Base-by-base conservation (phyloP, 2,888 invertebrate genomes). In the Smittia aterrima region DNA sequence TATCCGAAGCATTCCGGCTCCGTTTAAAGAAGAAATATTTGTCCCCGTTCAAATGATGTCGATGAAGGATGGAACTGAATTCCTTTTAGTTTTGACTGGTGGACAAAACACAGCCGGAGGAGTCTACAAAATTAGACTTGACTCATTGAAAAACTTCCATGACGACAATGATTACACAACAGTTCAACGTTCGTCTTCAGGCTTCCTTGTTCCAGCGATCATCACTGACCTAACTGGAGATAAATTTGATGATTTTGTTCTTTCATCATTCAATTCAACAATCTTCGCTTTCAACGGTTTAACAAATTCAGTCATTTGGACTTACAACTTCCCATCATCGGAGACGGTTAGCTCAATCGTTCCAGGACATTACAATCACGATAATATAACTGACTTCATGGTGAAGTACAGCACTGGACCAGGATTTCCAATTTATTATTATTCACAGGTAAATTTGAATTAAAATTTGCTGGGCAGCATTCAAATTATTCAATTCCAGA, bases 321-420 rank as follows among this genome's bases (percentile, higher is more conserved):
- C 90, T 77, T 89, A 86, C 77, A 86, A 88, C 0, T 85, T 90
- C 75, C 86, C 88, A 0, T 81, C 83, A 78, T 87, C 66, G n/a
- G 90, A 92, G 81, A 87, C 90, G 11, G 89, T 90, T 78, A 90
- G 91, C 78, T 87, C 90, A 68, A 92, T 92, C 53, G 89, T 91
- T 11, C 91, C 91, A 1, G 92, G 91, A 0, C 92, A 88, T 81
- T 93, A 89, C 79, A 90, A 92, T 80, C 87, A 88, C 77, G 93
- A 93, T 79, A 86, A 89, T 77, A 82, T 90, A 4, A 91, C 92
- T 0, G 93, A 93, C 81, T 91, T 93, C 79, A 85, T 92, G 83
- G 86, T 93, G 0, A 90, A 91, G 77, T 91, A 83, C 62, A 83
- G 82, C 76, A 81, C 87, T 40, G 91, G 91, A 0, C 88, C 89